phyloP scores from a whole-genome alignment of 37 sponge, comb jelly and placozoan species.

The Halisarca cf. caerulea region DNA sequence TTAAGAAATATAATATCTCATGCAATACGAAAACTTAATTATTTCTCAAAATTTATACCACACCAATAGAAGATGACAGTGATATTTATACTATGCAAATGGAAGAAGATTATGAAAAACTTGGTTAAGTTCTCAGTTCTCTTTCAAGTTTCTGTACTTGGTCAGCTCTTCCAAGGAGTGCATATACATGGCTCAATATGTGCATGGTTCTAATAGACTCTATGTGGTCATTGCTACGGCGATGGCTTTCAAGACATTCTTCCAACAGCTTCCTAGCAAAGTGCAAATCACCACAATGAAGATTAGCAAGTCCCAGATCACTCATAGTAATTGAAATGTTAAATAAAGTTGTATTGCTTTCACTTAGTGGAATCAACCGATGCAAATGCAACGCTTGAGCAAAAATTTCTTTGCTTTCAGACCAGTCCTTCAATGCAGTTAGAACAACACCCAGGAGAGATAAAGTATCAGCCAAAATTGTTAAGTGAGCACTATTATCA shows the following conservation, averaged over 20 bases:
- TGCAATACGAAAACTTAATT: no score
- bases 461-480: conserved; percentile 42
- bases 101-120: no score
- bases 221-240: conserved; percentile 35
- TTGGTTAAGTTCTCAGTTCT: background rate
- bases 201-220: conserved; percentile 64
- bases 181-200: conserved; percentile 40
- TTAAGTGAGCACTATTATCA: background rate
- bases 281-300: conserved; percentile 52
- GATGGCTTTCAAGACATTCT: conserved; percentile 31
- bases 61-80: no score
- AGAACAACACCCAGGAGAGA: conserved; percentile 57
- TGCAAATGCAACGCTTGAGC: conserved; percentile 62
- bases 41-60: no score
- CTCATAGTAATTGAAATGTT: conserved; percentile 58
- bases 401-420: conserved; percentile 35
- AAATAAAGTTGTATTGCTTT: conserved; percentile 27
- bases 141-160: conserved; percentile 48
- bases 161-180: conserved; percentile 56
- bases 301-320: conserved; percentile 71
- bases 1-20: no score
- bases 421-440: conserved; percentile 43
- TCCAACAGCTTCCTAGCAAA: conserved; percentile 72
- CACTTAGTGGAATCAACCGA: conserved; percentile 46
- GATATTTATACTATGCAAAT: no score